Conservation (phyloP, 2,113 vertebrate genomes). For the Scolopax mira region DNA sequence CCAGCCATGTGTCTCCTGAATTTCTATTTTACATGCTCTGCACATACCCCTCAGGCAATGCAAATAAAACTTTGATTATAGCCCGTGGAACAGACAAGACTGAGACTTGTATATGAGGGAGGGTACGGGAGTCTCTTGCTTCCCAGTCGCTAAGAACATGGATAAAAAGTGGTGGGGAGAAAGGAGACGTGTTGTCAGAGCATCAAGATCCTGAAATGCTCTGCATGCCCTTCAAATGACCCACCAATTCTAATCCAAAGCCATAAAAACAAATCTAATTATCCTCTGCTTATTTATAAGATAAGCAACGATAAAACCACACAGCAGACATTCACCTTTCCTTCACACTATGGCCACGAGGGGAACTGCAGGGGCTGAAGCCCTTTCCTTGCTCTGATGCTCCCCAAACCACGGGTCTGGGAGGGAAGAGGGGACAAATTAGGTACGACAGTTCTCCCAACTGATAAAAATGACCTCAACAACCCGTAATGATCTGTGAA, state of each 20-base stretch:
- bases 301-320: background rate
- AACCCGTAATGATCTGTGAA: background rate
- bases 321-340: background rate
- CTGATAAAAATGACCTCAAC: background rate
- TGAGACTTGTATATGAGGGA: background rate
- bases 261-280: background rate
- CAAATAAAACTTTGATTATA: background rate
- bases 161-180: background rate
- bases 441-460: background rate
- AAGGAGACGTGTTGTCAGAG: background rate
- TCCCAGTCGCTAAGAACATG: background rate
- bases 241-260: background rate
- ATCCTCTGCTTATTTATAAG: background rate
- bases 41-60: background rate
- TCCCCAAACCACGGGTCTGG: background rate
- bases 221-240: background rate
- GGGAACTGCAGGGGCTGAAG: background rate
- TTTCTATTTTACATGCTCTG: background rate
- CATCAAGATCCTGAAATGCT: fast-evolving
- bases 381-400: background rate
- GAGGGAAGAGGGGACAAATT: background rate
- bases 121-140: background rate
- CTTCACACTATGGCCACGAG: fast-evolving
- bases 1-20: background rate
- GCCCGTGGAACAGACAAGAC: background rate